Conservation (phyloP, 1,140 invertebrate species). For the Drosophila orena region DNA sequence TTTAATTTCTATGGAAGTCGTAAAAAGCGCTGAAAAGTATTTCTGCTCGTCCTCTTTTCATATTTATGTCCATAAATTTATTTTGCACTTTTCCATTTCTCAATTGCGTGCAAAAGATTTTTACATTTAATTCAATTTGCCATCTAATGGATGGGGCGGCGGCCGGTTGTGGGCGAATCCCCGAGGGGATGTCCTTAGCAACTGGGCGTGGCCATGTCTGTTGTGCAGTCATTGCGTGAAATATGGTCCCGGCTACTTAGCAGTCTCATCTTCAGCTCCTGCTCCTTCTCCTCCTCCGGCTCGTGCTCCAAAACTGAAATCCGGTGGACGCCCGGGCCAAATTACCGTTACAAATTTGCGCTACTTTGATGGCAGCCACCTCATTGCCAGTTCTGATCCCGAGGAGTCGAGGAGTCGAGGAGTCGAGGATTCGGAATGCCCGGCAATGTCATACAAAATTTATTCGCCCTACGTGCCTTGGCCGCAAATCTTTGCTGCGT, state of each 20-base stretch:
- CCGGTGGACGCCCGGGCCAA: slow-evolving; percentile 51
- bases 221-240: slow-evolving; percentile 58
- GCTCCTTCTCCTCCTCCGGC: background rate
- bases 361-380: slow-evolving; percentile 39
- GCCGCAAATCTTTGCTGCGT: slow-evolving; percentile 47
- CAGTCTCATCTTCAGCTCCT: slow-evolving; percentile 11
- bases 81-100: slow-evolving; percentile 53
- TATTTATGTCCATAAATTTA: slow-evolving; percentile 62
- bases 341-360: slow-evolving; percentile 64
- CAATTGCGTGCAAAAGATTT: slow-evolving; percentile 65
- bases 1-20: slow-evolving; percentile 63
- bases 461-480: slow-evolving; percentile 62
- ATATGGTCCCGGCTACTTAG: slow-evolving; percentile 54
- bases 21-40: slow-evolving; percentile 43
- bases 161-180: background rate
- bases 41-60: slow-evolving; percentile 14
- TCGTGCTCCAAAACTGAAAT: slow-evolving; percentile 14
- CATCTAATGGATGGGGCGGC: slow-evolving; percentile 37
- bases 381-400: background rate
- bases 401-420: background rate
- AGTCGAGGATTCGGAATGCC: slow-evolving; percentile 20
- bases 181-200: slow-evolving; percentile 4
- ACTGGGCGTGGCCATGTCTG: slow-evolving; percentile 50
- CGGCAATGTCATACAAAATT: slow-evolving; percentile 54
- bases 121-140: slow-evolving; percentile 82